phyloP scores from a whole-genome alignment of 1,140 invertebrate species.

The Ephestia elutella region DNA sequence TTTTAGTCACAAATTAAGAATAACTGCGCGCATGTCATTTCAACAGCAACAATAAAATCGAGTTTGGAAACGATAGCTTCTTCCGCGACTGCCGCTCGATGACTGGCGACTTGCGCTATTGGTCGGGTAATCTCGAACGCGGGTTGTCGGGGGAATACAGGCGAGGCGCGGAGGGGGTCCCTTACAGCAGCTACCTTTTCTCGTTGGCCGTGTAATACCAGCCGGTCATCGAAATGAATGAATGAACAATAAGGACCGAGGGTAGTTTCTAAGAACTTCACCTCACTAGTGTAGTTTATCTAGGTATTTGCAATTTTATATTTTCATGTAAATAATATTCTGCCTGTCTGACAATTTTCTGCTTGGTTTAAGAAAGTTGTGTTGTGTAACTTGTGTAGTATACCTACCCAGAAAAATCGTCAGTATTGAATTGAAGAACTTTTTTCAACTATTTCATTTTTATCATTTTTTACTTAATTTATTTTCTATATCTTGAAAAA shows the following conservation, averaged over 20 bases:
- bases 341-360: too few species aligned
- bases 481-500: too few species aligned
- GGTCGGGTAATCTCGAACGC: conserved; percentile 45
- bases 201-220: conserved; percentile 37
- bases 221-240: conserved; percentile 33
- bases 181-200: conserved; percentile 25
- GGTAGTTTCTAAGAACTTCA: too few species aligned
- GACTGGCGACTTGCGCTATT: conserved; percentile 49
- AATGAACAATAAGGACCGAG: conserved; percentile 21
- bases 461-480: too few species aligned
- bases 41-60: conserved; percentile 37
- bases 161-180: conserved; percentile 18
- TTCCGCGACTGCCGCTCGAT: conserved; percentile 59
- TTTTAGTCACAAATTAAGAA: conserved; percentile 59
- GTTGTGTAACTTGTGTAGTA: too few species aligned
- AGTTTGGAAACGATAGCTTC: conserved; percentile 27
- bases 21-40: conserved; percentile 61
- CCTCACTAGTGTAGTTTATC: too few species aligned
- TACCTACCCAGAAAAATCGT: too few species aligned
- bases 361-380: too few species aligned
- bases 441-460: too few species aligned
- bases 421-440: too few species aligned
- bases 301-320: too few species aligned
- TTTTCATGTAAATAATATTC: too few species aligned
- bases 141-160: conserved; percentile 25